Base-by-base conservation (phyloP, 2,113 vertebrate species). In the Urocolius indicus region DNA sequence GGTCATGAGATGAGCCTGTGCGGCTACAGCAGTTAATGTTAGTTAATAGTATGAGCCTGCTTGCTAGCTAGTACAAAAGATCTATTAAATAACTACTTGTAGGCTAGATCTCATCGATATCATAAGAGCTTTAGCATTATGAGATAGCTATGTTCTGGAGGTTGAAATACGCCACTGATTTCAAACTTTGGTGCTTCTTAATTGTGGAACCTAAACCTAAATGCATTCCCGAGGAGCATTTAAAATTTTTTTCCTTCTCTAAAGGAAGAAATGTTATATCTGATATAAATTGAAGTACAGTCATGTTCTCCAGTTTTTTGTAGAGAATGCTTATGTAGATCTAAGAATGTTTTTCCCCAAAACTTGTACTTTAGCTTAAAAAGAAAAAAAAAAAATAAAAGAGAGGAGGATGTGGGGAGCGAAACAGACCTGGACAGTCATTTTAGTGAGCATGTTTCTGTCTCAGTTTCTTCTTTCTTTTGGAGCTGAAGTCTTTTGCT, bases 371-470 rank as follows among this genome's bases (percentile, higher is more conserved):
- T 24, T 4, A 48, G 13, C 16, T 55, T 43, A 29, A 26, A 23
- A 7, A 24, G 24, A 18, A 54, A 26, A 5, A 5, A 4, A 16
- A 8, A 29, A 11, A 14, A 15, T 32, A 9, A 22, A 18, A 12
- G 51, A n/a, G 48, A n/a, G 13, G 2, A 10, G 4, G n/a, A 18
- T 8, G 51, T n/a, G 48, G 24, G 13, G 2, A 10, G 4, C n/a
- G 27, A 38, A 30, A 0, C 9, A 21, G 30, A 58, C 29, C 38
- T 68, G 23, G 11, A 63, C 34, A 29, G 16, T 68, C 36, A 17
- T 10, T 54, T n/a, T 29, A 51, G n/a, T 24, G 45, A 79, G 18
- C 62, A 26, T 0, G 0, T 63, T 81, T 24, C 26, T 17, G 22
- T 68, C 1, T 0, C 1, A 1, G 27, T 17, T 57, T 82, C 38